Base-by-base conservation (phyloP, 2,888 invertebrate genomes). In the Andrena bicolor region DNA sequence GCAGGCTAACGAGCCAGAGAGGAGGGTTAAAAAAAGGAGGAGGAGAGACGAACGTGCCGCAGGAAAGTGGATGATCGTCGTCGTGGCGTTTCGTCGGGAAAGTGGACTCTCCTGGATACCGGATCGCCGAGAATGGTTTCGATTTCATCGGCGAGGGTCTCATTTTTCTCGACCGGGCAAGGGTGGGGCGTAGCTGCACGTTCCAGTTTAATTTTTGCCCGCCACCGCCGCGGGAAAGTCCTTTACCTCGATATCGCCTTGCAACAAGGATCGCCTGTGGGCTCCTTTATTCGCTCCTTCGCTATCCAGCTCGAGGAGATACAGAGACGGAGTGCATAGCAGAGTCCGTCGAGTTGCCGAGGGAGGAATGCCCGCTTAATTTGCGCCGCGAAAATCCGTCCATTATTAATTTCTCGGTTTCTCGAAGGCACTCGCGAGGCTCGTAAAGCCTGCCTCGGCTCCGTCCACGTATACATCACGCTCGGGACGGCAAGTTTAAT, bases 61-160 rank as follows among this genome's bases (percentile, higher is more conserved):
- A 82, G 80, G 86, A 88, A 88, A 88, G 87, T 86, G 79, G 86
- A 86, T 56, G 85, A 83, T 85, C 77, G 76, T 49, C 77, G 76
- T 32, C 56, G 74, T 68, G 80, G 80, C 74, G 73, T 86, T 83
- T 86, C 70, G 81, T 86, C 78, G 86, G 84, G 88, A 88, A 88
- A 88, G 87, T 88, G 82, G 76, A 88, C 84, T 71, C 56, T 51
- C 64, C 26, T 71, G 76, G 72, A 83, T 80, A 88, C 82, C 80
- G 85, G 82, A 85, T 82, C 76, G 82, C 61, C 83, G 64, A 35
- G 77, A 82, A 82, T 69, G 87, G 83, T 88, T 87, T 88, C 88
- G 83, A 84, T 88, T 88, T 88, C 87, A 84, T 84, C 79, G 82
- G 77, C 72, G 56, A 64, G 76, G 76, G 64, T 88, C 79, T 87